Conservation (phyloP, 2,888 invertebrate species). For the Zele albiditarsus region DNA sequence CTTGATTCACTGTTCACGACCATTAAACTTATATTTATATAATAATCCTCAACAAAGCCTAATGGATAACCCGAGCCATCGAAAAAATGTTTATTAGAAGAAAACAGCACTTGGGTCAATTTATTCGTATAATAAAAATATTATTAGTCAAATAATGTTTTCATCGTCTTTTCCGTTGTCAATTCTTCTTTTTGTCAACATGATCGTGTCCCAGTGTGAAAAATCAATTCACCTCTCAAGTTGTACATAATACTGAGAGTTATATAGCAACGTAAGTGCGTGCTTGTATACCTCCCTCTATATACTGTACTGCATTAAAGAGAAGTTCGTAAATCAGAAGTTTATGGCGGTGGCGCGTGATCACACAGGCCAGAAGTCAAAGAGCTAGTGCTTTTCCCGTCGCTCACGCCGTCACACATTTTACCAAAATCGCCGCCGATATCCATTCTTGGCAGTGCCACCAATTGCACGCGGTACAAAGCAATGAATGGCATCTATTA, state of each 20-base stretch:
- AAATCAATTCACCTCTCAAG: background rate
- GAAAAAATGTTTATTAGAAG: background rate
- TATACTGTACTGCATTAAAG: background rate
- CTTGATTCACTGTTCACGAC: background rate
- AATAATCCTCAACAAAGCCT: background rate
- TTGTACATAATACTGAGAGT: background rate
- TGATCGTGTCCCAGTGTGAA: background rate
- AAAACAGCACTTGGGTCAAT: background rate
- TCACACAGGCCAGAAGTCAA: slow-evolving; percentile 60
- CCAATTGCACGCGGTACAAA: slow-evolving; percentile 10
- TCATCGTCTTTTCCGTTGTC: background rate
- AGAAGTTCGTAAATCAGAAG: slow-evolving; percentile 63
- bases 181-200: background rate
- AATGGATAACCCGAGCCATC: background rate
- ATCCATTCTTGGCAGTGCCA: slow-evolving; percentile 4
- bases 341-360: slow-evolving; percentile 61
- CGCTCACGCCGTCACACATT: slow-evolving; percentile 66
- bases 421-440: slow-evolving; percentile 62
- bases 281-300: background rate
- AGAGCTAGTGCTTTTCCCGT: slow-evolving; percentile 61
- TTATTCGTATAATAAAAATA: background rate
- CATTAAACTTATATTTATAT: background rate
- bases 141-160: background rate
- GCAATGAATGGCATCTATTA: slow-evolving; percentile 7
- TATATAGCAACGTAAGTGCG: background rate